Evolutionary conservation across 1,140 invertebrate species (phyloP).

Genomic region (Goniozus legneri): DNA sequence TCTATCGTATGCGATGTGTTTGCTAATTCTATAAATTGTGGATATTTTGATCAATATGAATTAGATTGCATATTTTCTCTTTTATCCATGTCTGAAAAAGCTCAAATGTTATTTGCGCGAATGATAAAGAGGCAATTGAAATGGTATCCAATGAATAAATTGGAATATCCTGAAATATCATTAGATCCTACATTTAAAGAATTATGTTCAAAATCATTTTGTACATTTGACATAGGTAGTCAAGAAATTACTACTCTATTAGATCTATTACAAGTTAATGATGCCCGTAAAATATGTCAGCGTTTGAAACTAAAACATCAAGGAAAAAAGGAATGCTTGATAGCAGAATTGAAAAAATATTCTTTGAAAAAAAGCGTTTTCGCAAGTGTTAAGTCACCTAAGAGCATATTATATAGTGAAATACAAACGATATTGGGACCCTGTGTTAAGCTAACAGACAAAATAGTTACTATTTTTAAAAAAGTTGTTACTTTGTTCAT

Average conservation of each 20-base stretch:
- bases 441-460: constrained; percentile 27
- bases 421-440: constrained; percentile 19
- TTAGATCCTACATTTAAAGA: constrained; percentile 24
- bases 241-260: constrained; percentile 22
- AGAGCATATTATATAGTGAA: constrained; percentile 17
- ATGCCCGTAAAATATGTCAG: constrained; percentile 28
- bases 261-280: constrained; percentile 30
- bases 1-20: constrained; percentile 31
- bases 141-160: constrained; percentile 26
- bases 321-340: constrained; percentile 26
- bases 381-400: constrained; percentile 27
- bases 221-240: constrained; percentile 21
- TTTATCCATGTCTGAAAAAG: constrained; percentile 22
- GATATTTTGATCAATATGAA: constrained; percentile 39
- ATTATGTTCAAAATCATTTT: constrained; percentile 27
- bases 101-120: constrained; percentile 37
- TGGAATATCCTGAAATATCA: constrained; percentile 29
- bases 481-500: constrained; percentile 37
- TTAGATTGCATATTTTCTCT: constrained; percentile 32
- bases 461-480: constrained; percentile 31
- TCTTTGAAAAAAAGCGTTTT: constrained; percentile 27
- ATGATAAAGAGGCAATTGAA: constrained; percentile 35
- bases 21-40: constrained; percentile 37
- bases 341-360: constrained; percentile 27
- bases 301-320: constrained; percentile 23